A percentile compares a stretch with the other conserved stretches of the same genome.
phyloP scores from a whole-genome alignment of 2,888 invertebrate genomes.

The Choristoneura rosaceana region DNA sequence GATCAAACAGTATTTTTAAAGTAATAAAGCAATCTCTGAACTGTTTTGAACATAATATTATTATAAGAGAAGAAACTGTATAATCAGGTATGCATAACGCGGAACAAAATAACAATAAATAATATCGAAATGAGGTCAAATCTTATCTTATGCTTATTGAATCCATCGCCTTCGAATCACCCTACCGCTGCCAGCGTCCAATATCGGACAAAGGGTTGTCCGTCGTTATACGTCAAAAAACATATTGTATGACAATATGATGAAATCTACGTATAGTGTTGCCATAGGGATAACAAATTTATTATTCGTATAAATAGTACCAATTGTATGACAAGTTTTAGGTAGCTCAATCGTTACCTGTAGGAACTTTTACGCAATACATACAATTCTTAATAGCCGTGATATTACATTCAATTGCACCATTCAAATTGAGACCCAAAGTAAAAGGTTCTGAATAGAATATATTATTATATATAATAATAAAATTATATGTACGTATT shows the following conservation, averaged over 20 bases:
- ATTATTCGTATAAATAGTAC: neutral
- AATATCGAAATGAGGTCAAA: constrained; percentile 3
- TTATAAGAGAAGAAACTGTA: too few species aligned
- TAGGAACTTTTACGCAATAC: neutral
- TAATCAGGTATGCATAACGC: neutral
- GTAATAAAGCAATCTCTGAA: too few species aligned
- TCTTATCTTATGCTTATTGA: constrained; percentile 2
- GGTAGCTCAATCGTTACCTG: neutral
- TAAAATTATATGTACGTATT: too few species aligned
- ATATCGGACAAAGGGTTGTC: constrained; percentile 10
- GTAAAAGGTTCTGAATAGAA: too few species aligned
- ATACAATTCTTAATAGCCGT: neutral
- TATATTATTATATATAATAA: too few species aligned
- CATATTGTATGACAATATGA: constrained; percentile 1
- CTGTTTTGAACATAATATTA: too few species aligned
- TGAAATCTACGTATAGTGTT: neutral
- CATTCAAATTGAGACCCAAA: too few species aligned
- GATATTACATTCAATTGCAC: neutral
- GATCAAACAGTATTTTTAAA: too few species aligned
- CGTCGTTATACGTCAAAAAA: constrained; percentile 4
- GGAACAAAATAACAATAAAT: neutral
- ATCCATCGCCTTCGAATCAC: neutral
- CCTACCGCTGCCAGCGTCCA: constrained; percentile 6
- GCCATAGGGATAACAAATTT: neutral
- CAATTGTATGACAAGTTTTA: neutral